Conservation (phyloP, 2,888 invertebrate genomes). For the Bellardia bayeri region DNA sequence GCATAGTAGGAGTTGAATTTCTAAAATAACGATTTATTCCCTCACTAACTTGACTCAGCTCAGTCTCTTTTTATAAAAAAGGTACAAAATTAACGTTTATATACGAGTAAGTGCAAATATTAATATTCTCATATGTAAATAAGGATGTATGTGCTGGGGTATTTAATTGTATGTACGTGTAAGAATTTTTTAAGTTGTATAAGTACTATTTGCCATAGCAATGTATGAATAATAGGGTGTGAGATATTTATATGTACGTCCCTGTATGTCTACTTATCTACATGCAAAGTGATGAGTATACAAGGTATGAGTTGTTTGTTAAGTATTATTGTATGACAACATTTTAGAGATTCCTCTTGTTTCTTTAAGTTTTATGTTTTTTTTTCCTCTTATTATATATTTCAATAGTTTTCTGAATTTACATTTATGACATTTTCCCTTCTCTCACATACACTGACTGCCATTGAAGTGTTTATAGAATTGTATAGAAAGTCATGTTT, state of each 20-base stretch:
- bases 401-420: slow-evolving; percentile 17
- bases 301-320: background rate
- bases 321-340: slow-evolving; percentile 20
- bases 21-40: too few relatives aligned
- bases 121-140: background rate
- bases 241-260: background rate
- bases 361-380: slow-evolving; percentile 8
- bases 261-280: background rate
- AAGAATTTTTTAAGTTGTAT: slow-evolving; percentile 46
- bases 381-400: background rate
- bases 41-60: background rate
- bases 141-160: background rate
- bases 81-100: background rate
- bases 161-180: slow-evolving; percentile 28
- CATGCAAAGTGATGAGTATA: background rate
- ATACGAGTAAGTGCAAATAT: background rate
- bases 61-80: background rate
- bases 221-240: background rate
- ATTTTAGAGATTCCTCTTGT: slow-evolving; percentile 7
- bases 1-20: too few relatives aligned
- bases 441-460: background rate
- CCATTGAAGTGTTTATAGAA: background rate
- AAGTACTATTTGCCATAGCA: slow-evolving; percentile 44
- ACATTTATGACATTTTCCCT: background rate
- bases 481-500: slow-evolving; percentile 33